Evolutionary conservation across 2,888 invertebrate genomes (phyloP), one percentile per base, ranked within the genome.

Genomic region (Philopedon plagiatum): DNA sequence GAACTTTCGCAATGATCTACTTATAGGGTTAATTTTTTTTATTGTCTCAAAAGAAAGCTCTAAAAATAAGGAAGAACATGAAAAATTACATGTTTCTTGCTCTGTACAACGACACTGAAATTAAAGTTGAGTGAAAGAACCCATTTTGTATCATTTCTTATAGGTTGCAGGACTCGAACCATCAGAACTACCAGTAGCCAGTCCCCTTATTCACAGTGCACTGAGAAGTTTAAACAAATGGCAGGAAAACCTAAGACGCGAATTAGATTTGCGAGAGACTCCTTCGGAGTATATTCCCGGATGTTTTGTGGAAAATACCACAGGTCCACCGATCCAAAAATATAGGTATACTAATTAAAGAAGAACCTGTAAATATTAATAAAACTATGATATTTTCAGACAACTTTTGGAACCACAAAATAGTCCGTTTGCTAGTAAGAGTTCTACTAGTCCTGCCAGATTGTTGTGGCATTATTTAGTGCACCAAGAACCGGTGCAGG

Each of bases 381-480:
- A 21, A 15, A 49, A 11, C 9, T 32, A 18, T 18, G n/a, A 8
- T 60, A 66, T 71, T 71, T 75, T 74, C 37, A 91, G 94, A 79
- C 94, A 96, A 81, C 88, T 99, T 54, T 86, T 98, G 77, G 97
- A 98, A 79, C 94, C 94, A 78, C 92, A 93, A 78, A 99, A 99
- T 83, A 98, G 98, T 0, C 99, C 99, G 19, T 99, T 99, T 87
- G 91, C 91, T 80, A 88, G 91, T 8, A 89, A 88, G 54, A 87
- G 90, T 68, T 91, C 93, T 44, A 90, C 95, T 0, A 94, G 91
- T 78, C 94, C 91, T 0, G 92, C 93, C 5, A 88, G 93, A 73
- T 90, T 98, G 2, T 87, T 99, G 5, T 99, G 99, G 99, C 93
- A 92, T 81, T 97, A 91, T 85, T 88, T 99, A 75, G 95, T 99